phyloP scores from a whole-genome alignment of 2,888 invertebrate species.

The Omphaloscelis lunosa region DNA sequence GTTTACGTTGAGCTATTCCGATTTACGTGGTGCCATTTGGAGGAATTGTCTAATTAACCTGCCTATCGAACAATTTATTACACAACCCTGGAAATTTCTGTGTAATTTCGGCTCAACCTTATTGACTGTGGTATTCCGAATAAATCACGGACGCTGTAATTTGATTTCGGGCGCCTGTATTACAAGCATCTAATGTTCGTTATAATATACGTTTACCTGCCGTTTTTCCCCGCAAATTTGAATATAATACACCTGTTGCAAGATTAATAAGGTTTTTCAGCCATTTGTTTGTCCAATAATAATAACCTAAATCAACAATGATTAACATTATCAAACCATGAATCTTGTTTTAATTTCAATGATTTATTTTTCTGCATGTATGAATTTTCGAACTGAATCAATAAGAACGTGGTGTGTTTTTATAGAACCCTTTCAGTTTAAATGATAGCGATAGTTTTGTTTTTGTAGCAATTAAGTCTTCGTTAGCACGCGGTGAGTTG shows the following conservation, averaged over 20 bases:
- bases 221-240: slow-evolving; percentile 30
- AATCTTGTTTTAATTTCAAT: neutral
- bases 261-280: slow-evolving; percentile 15
- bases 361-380: neutral
- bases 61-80: slow-evolving; percentile 87
- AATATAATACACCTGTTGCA: slow-evolving; percentile 51
- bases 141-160: slow-evolving; percentile 78
- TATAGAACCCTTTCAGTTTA: neutral
- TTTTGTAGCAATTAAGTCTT: slow-evolving; percentile 5
- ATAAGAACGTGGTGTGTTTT: neutral
- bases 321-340: neutral
- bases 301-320: neutral
- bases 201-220: slow-evolving; percentile 15
- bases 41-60: slow-evolving; percentile 88
- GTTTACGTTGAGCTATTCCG: slow-evolving; percentile 77
- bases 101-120: slow-evolving; percentile 81
- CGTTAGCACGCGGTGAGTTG: neutral
- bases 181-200: slow-evolving; percentile 62
- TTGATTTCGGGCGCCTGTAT: slow-evolving; percentile 67
- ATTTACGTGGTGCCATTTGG: slow-evolving; percentile 82
- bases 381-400: neutral
- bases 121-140: slow-evolving; percentile 81
- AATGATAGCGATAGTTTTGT: neutral
- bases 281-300: slow-evolving; percentile 1
- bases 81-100: slow-evolving; percentile 77